A percentile compares a stretch with the other conserved stretches of the same genome.
Evolutionary conservation across 2,888 invertebrate genomes (phyloP).

Genomic region (Thymelicus lineola): DNA sequence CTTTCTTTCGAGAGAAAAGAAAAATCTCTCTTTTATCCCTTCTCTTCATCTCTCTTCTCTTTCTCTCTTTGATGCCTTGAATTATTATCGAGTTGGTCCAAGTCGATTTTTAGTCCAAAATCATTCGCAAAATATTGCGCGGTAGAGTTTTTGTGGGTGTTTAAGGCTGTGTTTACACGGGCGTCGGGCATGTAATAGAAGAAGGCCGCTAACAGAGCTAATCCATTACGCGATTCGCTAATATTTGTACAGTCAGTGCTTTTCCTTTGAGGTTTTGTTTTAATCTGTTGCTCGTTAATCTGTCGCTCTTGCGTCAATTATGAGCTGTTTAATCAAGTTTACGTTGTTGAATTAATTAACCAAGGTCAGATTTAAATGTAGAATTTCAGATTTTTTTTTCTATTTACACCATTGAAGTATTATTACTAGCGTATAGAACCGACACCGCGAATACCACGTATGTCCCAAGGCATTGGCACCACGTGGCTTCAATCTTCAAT

Average conservation of each 20-base stretch:
- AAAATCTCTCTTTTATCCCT: too few species aligned
- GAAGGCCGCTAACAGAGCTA: conserved; percentile 49
- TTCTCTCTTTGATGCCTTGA: too few species aligned
- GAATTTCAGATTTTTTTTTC: too few species aligned
- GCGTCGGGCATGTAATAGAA: conserved; percentile 50
- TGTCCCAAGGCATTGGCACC: too few species aligned
- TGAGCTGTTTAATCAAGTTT: not conserved
- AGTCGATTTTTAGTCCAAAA: not conserved
- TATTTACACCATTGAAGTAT: too few species aligned
- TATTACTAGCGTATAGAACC: too few species aligned
- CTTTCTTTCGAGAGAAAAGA: too few species aligned
- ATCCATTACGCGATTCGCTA: conserved; percentile 48
- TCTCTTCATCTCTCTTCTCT: too few species aligned
- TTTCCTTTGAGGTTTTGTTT: conserved; percentile 11
- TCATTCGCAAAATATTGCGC: not conserved
- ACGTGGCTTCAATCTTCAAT: too few species aligned
- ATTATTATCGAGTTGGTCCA: too few species aligned
- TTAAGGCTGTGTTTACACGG: conserved; percentile 42
- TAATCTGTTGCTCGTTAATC: conserved; percentile 1
- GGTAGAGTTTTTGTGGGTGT: not conserved
- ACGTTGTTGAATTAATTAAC: not conserved
- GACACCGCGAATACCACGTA: too few species aligned
- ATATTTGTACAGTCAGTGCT: conserved; percentile 42
- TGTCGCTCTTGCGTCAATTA: conserved; percentile 1
- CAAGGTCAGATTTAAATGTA: not conserved